Base-by-base conservation (phyloP, 1,140 invertebrate genomes). In the Chymomyza costata region DNA sequence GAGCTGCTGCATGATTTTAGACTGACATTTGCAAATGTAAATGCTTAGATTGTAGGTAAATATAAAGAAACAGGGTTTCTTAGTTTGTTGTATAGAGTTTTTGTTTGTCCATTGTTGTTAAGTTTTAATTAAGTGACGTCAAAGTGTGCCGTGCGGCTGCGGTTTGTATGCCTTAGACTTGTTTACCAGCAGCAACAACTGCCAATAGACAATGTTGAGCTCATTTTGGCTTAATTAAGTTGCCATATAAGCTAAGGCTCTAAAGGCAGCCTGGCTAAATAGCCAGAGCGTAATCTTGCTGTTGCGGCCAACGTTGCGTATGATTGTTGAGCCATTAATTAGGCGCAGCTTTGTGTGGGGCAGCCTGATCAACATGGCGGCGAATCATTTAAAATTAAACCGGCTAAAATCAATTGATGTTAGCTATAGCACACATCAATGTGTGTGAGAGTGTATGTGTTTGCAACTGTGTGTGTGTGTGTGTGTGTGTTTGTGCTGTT, bases 391-490 rank as follows among this genome's bases (percentile, higher is more conserved):
- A 21, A 57, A 57, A 56, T 48, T 35, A 39, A 70, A 44, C 44
- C 11, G 44, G 31, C 61, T 66, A 54, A 67, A 73, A 73, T 73
- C 63, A 73, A 73, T 73, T 73, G n/a, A n/a, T n/a, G n/a, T n/a
- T n/a, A n/a, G n/a, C n/a, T n/a, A n/a, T n/a, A n/a, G 63, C 63
- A 57, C 45, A 17, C 40, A 51, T 25, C 3, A 3, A 25, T 8
- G 21, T 5, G 21, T 25, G 8, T 8, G 8, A n/a, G n/a, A n/a
- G n/a, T n/a, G n/a, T n/a, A n/a, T n/a, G n/a, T n/a, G n/a, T n/a
- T n/a, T n/a, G n/a, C n/a, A n/a, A n/a, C n/a, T n/a, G n/a, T n/a
- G n/a, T n/a, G n/a, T n/a, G n/a, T n/a, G n/a, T n/a, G n/a, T n/a
- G n/a, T n/a, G n/a, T n/a, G n/a, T n/a, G n/a, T n/a, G n/a, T n/a